A percentile compares a stretch with the other conserved stretches of the same genome.
Conservation (phyloP, 2,888 invertebrate genomes). For the Metacarcinus magister region DNA sequence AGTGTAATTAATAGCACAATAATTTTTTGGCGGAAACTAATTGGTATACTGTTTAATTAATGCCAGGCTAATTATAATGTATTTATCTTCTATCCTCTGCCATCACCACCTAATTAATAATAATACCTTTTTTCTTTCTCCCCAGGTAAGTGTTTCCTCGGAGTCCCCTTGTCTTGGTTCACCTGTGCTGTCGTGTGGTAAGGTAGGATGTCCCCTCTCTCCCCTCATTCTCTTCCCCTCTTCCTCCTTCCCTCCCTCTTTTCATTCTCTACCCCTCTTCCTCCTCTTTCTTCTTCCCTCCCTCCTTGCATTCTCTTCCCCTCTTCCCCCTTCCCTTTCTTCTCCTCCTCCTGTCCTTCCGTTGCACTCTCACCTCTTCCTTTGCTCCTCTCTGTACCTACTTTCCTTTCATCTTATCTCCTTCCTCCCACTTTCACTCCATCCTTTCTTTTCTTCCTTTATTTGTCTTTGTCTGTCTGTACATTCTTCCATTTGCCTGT, state of each 20-base stretch:
- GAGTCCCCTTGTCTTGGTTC: background rate
- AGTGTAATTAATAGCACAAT: too few species aligned
- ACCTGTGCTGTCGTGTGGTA: background rate
- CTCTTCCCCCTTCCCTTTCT: background rate
- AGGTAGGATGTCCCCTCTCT: conserved; percentile 29
- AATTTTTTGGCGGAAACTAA: too few species aligned
- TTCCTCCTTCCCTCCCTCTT: background rate
- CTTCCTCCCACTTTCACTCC: background rate
- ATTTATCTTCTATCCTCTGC: background rate
- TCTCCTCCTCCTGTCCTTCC: background rate
- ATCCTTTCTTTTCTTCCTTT: background rate
- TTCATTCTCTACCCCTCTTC: background rate
- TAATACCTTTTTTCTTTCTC: background rate
- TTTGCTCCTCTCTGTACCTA: background rate
- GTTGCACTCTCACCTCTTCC: background rate
- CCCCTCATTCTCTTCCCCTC: conserved; percentile 47
- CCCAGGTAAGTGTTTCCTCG: background rate
- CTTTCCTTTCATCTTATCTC: background rate
- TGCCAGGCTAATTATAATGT: too few species aligned
- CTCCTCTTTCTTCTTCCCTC: background rate
- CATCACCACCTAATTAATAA: background rate
- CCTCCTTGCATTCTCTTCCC: background rate
- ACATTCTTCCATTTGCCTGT: background rate
- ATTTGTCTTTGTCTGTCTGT: background rate
- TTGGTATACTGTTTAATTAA: too few species aligned